phyloP scores from a whole-genome alignment of 2,888 invertebrate species.

The Latrodectus hesperus region DNA sequence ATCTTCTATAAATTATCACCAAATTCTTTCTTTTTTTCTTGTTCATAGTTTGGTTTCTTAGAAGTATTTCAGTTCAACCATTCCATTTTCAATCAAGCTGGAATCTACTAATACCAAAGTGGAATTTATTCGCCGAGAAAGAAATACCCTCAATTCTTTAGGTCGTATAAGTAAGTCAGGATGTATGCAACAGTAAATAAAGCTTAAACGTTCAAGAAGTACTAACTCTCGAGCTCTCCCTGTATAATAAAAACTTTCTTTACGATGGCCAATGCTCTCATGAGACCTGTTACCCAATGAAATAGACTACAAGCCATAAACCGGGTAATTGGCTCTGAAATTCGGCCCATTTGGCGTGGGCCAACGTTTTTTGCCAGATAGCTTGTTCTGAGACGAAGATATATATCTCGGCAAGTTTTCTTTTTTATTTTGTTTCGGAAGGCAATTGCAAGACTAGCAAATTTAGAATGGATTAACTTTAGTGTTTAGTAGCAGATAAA shows the following conservation, averaged over 20 bases:
- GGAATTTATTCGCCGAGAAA: conserved; percentile 10
- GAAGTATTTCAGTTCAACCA: not conserved
- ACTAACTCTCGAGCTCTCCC: conserved; percentile 36
- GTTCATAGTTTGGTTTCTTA: not conserved
- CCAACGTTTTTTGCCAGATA: conserved; percentile 18
- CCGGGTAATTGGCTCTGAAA: conserved; percentile 62
- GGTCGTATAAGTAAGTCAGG: conserved; percentile 32
- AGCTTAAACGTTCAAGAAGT: conserved; percentile 59
- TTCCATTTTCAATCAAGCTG: conserved; percentile 35
- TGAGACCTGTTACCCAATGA: conserved; percentile 61
- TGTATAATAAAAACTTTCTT: conserved; percentile 56
- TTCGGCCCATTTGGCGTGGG: conserved; percentile 43
- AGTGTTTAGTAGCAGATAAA: not conserved
- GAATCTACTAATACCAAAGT: conserved; percentile 32
- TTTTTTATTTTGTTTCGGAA: conserved; percentile 7
- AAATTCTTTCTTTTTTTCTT: not conserved
- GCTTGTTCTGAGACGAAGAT: conserved; percentile 18
- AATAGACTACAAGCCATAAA: conserved; percentile 60
- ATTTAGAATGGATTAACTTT: conserved; percentile 19
- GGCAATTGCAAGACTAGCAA: conserved; percentile 6
- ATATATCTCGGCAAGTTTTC: conserved; percentile 13
- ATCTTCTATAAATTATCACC: not conserved
- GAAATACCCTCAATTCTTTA: conserved; percentile 4
- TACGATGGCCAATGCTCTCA: conserved; percentile 35
- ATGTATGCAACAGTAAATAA: conserved; percentile 59